Evolutionary conservation across 2,113 vertebrate species (phyloP), one percentile per base, ranked within the genome.

Genomic region (Aspidoscelis tigris): DNA sequence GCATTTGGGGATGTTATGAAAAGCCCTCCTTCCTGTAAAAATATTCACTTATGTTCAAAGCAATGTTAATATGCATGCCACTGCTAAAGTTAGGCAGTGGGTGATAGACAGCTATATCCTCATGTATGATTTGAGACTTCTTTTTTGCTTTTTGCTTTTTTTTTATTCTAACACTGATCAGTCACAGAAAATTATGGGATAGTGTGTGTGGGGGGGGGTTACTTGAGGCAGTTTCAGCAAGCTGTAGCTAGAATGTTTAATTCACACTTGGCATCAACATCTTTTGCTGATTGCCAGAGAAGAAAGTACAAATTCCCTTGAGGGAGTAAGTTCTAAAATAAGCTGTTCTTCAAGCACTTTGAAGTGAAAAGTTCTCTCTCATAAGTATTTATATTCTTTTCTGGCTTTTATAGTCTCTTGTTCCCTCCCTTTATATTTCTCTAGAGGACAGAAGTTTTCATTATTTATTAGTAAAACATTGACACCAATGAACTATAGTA

Each of bases 321-420:
- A 92, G 92, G 87, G 72, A 91, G 74, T 79, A 87, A 90, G 84
- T 86, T 93, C 90, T 90, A 90, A 93, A 94, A 93, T 91, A 93
- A 91, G 76, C 87, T 84, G 33, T 80, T 84, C 68, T 88, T 90
- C 87, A 86, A 91, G 87, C 89, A 88, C 83, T 93, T 64, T 87
- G 86, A 92, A 92, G 89, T 93, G 85, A 93, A 71, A 87, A 92
- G 87, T 92, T 94, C 86, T 91, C 83, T 88, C 84, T 91, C n/a
- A 9, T 70, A 87, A 71, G 0, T 91, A 81, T 86, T 91, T 89
- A 89, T 90, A 50, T 70, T 91, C 33, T 86, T 84, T 88, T 75
- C 88, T 89, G 0, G 84, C 76, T 73, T 64, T 61, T 66, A 26
- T 41, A 18, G 73, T 86, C 53, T 20, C 74, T 78, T 72, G 20